phyloP scores from a whole-genome alignment of 2,888 invertebrate species.

The Strigamia crassipes region DNA sequence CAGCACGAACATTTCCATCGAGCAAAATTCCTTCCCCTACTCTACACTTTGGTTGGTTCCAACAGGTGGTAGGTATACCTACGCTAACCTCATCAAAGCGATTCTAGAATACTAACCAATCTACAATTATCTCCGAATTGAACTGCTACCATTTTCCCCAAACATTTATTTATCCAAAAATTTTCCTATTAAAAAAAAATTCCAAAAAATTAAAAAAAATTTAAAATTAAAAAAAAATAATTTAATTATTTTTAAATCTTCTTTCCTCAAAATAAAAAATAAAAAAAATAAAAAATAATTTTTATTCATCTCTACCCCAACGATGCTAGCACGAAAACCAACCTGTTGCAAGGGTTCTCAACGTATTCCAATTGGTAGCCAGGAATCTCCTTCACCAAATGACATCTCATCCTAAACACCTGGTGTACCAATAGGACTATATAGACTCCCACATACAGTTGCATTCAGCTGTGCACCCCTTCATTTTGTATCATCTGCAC shows the following conservation, averaged over 20 bases:
- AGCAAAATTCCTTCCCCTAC: conserved; percentile 13
- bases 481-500: conserved; percentile 18
- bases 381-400: conserved; percentile 21
- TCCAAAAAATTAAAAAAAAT: not conserved
- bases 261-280: not conserved
- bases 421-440: conserved; percentile 26
- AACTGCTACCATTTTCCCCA: not conserved
- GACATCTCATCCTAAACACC: conserved; percentile 39
- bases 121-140: not conserved
- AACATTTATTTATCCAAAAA: not conserved
- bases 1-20: not conserved
- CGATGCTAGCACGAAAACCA: not conserved
- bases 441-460: conserved; percentile 4
- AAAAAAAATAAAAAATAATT: not conserved
- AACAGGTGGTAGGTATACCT: conserved; percentile 39
- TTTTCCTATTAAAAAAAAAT: not conserved
- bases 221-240: no score
- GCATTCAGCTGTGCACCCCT: conserved; percentile 30
- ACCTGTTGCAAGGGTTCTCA: conserved; percentile 5
- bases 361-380: conserved; percentile 16
- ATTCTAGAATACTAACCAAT: conserved; percentile 38
- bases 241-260: not conserved
- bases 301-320: not conserved
- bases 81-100: conserved; percentile 40
- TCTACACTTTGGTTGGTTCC: not conserved